Evolutionary conservation across 1,140 invertebrate genomes (phyloP).

Genomic region (Euwallacea similis): DNA sequence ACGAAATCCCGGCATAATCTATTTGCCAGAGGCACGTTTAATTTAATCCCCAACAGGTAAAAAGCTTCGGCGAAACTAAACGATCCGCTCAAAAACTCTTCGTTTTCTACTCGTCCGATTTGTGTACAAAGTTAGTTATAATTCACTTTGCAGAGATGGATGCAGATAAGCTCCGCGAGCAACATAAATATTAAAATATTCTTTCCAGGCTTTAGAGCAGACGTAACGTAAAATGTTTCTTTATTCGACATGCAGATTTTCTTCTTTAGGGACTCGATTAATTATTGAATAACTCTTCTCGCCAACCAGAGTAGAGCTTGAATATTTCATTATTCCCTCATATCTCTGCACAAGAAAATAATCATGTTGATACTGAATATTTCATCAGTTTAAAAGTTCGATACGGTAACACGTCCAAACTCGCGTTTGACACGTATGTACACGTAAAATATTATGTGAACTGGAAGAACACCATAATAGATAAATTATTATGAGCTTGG

Average conservation of each 20-base stretch:
- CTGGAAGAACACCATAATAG: neutral
- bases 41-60: slow-evolving; percentile 12
- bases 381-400: no score
- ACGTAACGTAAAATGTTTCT: slow-evolving; percentile 8
- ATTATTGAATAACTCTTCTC: slow-evolving; percentile 7
- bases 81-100: neutral
- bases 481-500: neutral
- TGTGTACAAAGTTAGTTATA: slow-evolving; percentile 24
- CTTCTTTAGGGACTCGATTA: slow-evolving; percentile 9
- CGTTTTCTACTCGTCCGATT: slow-evolving; percentile 17
- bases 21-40: slow-evolving; percentile 2
- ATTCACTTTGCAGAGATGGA: slow-evolving; percentile 26
- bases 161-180: slow-evolving; percentile 26
- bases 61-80: neutral
- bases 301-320: neutral
- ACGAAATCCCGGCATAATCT: neutral
- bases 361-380: no score
- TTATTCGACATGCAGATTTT: slow-evolving; percentile 28
- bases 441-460: slow-evolving; percentile 3
- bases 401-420: neutral
- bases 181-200: slow-evolving; percentile 30
- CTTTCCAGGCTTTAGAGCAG: slow-evolving; percentile 12
- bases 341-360: no score
- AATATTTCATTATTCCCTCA: no score
- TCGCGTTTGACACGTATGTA: neutral